Evolutionary conservation across 2,113 vertebrate species (phyloP), one percentile per base, ranked within the genome.

Genomic region (Malurus cyaneus): DNA sequence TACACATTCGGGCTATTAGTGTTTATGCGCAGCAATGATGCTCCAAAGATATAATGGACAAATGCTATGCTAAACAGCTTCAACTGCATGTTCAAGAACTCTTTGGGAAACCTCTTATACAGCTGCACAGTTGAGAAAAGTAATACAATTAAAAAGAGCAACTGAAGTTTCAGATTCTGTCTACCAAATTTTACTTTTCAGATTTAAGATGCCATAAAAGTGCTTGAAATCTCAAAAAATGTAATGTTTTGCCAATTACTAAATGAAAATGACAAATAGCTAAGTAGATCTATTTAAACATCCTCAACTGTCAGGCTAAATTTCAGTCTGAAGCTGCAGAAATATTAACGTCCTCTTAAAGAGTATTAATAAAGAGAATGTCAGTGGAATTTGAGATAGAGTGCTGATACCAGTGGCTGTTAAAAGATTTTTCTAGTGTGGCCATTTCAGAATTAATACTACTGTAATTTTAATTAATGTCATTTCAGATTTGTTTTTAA

Each of bases 221-320:
- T 76, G 15, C 60, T 83, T 81, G 77, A 92, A 95, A 86, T 92
- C 49, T 94, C 69, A 86, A 93, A 79, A 91, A 91, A 65, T 34
- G 2, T 90, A 72, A 80, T 91, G 17, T 91, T 93, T 96, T 95
- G 86, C 46, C 83, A 92, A 74, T 94, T 92, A 36, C 21, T 86
- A 81, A 95, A 93, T 91, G 56, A 88, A 92, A 88, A 49, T 86
- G 86, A 79, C 46, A 91, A 95, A 96, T 65, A 86, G 60, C 21
- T 91, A 81, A 92, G 76, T 69, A 84, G 52, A 90, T 16, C 13
- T 94, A 90, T 96, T 95, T 88, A 84, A 89, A 78, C 53, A 20
- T 80, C 9, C 56, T 72, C 49, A 79, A 90, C 11, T 80, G 54
- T 46, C 39, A 71, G 19, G 24, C 42, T 86, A 47, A 84, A 92